These are phyloP conservation scores for Gallinago solitaria DNA, from an alignment of 2,797 vertebrate genomes.

Conservation along the genomic window DNA sequence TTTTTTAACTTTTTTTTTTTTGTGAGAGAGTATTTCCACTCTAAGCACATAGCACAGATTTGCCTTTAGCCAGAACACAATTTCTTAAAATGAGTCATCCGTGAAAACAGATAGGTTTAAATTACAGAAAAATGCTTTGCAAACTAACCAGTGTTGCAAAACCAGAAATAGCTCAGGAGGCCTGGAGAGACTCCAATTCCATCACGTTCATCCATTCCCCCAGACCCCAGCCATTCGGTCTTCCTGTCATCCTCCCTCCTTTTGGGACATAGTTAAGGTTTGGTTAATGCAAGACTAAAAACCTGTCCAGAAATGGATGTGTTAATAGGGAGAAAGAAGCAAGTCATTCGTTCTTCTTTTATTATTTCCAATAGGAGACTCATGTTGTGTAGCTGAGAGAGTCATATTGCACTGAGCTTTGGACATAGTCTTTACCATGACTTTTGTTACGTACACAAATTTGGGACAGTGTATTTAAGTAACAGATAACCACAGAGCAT, in stretches of 20 bases:
- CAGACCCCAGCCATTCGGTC: not conserved
- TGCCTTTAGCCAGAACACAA: not conserved
- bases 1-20: no score
- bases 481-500: not conserved
- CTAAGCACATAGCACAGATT: not conserved
- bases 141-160: conserved; percentile 32
- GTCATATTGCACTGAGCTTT: not conserved
- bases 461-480: not conserved
- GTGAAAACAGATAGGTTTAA: conserved; percentile 25
- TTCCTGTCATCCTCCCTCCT: conserved; percentile 24
- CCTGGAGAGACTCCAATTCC: conserved; percentile 18
- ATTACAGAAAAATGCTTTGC: conserved; percentile 32
- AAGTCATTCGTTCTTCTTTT: not conserved
- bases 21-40: not conserved
- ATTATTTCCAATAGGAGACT: not conserved
- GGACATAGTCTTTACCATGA: not conserved
- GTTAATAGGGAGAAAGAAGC: conserved; percentile 12
- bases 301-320: not conserved
- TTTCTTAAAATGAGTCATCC: conserved; percentile 39
- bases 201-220: not conserved
- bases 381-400: no score
- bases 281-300: not conserved
- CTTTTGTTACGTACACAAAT: not conserved
- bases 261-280: not conserved
- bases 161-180: conserved; percentile 27